These are phyloP conservation scores for Yoshiicerus persimilis DNA, from an alignment of 1,140 invertebrate genomes.

Conservation along the genomic window DNA sequence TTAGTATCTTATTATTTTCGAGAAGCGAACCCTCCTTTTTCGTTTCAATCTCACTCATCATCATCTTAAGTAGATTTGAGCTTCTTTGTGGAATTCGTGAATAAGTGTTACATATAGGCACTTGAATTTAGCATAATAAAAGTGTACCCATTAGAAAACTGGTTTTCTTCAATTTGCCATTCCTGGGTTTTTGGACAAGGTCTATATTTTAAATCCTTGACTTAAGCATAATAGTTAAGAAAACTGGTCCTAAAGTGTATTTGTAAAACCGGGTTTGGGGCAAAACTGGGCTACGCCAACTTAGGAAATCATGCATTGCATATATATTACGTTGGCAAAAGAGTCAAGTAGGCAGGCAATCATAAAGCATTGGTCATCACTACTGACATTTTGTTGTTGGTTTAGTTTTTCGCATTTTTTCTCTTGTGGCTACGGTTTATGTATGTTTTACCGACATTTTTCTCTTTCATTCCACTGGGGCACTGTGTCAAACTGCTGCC, in stretches of 20 bases:
- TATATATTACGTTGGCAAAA: not conserved
- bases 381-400: not conserved
- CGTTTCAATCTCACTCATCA: not conserved
- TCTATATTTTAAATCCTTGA: constrained; percentile 5
- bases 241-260: constrained; percentile 1
- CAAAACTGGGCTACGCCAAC: not conserved
- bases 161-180: not conserved
- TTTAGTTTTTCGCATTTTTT: not conserved
- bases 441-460: not conserved
- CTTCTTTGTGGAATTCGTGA: not conserved
- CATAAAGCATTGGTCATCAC: not conserved
- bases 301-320: not conserved
- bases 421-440: not conserved
- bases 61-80: not conserved
- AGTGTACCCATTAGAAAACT: not conserved
- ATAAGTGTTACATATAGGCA: not conserved
- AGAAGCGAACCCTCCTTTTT: not conserved
- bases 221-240: not conserved
- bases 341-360: not conserved
- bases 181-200: not conserved
- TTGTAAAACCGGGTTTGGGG: not conserved
- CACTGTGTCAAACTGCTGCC: constrained; percentile 7
- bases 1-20: not conserved
- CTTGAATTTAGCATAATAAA: constrained; percentile 12
- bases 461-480: constrained; percentile 18